Percentiles rank a stretch among this genome's conserved stretches.
phyloP scores from a whole-genome alignment of 2,888 invertebrate species.

The Yponomeuta plumbellus region DNA sequence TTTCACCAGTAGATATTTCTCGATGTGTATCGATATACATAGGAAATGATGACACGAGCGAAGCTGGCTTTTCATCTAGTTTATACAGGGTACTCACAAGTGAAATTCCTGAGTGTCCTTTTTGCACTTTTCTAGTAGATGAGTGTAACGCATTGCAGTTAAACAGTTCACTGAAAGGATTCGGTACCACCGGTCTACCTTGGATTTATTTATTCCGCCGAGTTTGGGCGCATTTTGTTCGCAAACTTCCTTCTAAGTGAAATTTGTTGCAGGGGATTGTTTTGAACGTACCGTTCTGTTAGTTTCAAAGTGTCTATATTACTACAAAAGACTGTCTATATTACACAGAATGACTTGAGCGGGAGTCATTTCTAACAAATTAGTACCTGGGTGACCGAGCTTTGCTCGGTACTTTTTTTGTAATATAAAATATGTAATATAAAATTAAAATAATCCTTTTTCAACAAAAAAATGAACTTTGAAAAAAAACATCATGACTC shows the following conservation, averaged over 20 bases:
- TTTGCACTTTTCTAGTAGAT: background rate
- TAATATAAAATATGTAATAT: no score
- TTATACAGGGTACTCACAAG: no score
- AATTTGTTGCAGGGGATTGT: constrained; percentile 1
- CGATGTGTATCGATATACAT: no score
- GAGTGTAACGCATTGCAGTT: constrained; percentile 9
- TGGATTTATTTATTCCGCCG: background rate
- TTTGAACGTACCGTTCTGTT: background rate
- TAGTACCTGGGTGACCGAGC: no score
- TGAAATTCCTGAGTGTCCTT: background rate
- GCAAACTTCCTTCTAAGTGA: background rate
- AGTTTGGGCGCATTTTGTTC: background rate
- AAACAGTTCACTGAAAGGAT: constrained; percentile 4
- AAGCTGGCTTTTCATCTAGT: no score
- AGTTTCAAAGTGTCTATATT: background rate
- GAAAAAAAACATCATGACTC: no score
- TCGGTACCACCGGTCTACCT: background rate
- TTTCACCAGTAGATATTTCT: no score
- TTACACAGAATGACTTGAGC: background rate
- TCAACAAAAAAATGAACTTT: no score
- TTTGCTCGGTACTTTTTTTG: no score
- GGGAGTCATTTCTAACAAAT: background rate
- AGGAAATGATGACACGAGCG: no score
- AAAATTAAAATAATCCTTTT: no score
- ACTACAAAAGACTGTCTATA: background rate